A percentile compares a stretch with the other conserved stretches of the same genome.
Evolutionary conservation across 1,140 invertebrate genomes (phyloP).

Genomic region (Vanessa tameamea): DNA sequence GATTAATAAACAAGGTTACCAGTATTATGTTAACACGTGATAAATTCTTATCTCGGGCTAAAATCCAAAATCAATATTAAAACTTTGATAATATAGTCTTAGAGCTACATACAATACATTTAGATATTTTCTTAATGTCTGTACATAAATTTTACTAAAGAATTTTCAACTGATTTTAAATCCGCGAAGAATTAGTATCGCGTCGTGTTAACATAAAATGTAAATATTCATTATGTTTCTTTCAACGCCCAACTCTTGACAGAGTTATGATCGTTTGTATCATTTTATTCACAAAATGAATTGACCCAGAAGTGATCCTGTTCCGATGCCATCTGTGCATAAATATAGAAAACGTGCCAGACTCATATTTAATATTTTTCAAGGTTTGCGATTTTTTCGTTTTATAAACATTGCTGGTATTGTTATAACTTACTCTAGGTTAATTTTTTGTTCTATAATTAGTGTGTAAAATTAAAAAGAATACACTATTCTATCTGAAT

Average conservation of each 20-base stretch:
- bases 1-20: no score
- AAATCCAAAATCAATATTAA: no score
- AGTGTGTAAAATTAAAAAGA: background rate
- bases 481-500: background rate
- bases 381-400: conserved; percentile 19
- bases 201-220: conserved; percentile 7
- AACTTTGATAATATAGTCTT: background rate
- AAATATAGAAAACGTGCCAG: conserved; percentile 30
- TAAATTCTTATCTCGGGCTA: no score
- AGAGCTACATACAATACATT: background rate
- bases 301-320: conserved; percentile 30
- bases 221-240: conserved; percentile 22
- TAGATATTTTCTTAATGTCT: background rate
- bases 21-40: no score
- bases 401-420: conserved; percentile 19
- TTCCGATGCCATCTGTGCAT: conserved; percentile 19
- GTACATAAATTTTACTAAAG: background rate
- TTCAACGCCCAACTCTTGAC: conserved; percentile 18
- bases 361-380: conserved; percentile 21
- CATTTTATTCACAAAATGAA: conserved; percentile 36
- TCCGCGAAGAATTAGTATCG: conserved; percentile 7
- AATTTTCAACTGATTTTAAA: conserved; percentile 7
- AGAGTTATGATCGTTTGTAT: conserved; percentile 35
- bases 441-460: background rate
- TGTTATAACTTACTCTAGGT: conserved; percentile 13